A percentile compares a stretch with the other conserved stretches of the same genome.
phyloP scores from a whole-genome alignment of 1,140 invertebrate species.

The Saccostrea cuccullata region DNA sequence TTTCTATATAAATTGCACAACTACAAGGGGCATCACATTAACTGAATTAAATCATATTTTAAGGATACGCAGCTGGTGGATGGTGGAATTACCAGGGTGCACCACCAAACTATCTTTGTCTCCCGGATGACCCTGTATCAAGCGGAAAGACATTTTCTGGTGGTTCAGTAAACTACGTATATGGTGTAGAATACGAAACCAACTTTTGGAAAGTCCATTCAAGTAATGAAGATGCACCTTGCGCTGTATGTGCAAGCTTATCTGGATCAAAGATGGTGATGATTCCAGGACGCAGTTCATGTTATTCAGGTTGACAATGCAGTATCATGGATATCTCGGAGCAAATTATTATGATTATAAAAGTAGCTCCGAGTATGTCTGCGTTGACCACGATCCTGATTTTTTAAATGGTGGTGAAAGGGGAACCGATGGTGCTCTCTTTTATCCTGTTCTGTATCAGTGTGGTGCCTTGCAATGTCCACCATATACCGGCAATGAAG shows the following conservation, averaged over 20 bases:
- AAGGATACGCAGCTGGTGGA: constrained; percentile 12
- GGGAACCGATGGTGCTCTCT: constrained; percentile 48
- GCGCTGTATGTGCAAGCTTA: constrained; percentile 55
- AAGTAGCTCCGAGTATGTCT: constrained; percentile 48
- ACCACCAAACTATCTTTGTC: neutral
- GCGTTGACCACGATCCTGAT: constrained; percentile 59
- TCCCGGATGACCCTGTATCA: neutral
- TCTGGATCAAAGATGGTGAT: constrained; percentile 48
- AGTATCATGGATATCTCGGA: constrained; percentile 61
- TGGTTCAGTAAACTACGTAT: neutral
- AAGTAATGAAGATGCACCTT: constrained; percentile 51
- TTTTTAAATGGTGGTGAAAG: constrained; percentile 35
- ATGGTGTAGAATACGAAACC: constrained; percentile 56
- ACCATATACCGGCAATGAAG: constrained; percentile 46
- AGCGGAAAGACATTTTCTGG: neutral
- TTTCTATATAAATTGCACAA: no score
- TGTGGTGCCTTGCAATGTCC: constrained; percentile 63
- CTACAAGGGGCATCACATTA: no score
- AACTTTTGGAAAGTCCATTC: constrained; percentile 17
- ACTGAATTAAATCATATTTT: neutral
- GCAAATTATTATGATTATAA: constrained; percentile 30
- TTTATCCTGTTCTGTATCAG: constrained; percentile 49
- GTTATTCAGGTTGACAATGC: constrained; percentile 52
- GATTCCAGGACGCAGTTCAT: constrained; percentile 57
- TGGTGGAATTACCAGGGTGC: neutral